Conservation (phyloP, 2,113 vertebrate genomes). For the Forbesichthys agassizii region DNA sequence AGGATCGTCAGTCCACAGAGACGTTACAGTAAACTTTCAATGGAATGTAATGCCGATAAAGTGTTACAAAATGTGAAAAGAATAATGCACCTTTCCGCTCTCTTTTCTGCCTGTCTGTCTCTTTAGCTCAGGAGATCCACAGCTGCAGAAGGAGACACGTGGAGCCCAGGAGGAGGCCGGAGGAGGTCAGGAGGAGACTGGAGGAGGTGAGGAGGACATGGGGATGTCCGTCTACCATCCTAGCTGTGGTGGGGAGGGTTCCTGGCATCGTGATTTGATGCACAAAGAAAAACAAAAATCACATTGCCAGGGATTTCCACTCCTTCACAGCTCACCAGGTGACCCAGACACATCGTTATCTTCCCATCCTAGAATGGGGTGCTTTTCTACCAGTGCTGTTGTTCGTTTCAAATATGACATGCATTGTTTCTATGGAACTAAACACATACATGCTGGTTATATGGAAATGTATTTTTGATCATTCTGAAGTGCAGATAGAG, state of each 20-base stretch:
- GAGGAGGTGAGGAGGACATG: conserved; percentile 13
- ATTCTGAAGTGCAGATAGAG: conserved; percentile 6
- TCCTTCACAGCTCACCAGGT: conserved; percentile 71
- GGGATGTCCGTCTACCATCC: conserved; percentile 37
- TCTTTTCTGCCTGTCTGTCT: conserved; percentile 26
- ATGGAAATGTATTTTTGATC: background rate
- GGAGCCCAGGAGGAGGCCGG: conserved; percentile 36
- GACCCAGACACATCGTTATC: conserved; percentile 7
- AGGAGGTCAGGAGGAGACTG: conserved; percentile 19
- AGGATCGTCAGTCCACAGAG: background rate
- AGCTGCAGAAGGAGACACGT: conserved; percentile 46
- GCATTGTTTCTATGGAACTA: conserved; percentile 29
- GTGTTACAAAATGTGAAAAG: background rate
- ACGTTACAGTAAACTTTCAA: background rate
- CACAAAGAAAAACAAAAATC: conserved; percentile 81
- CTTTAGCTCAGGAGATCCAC: conserved; percentile 50
- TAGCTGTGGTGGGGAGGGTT: conserved; percentile 80
- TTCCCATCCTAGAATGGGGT: conserved; percentile 19
- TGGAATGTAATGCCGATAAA: no score
- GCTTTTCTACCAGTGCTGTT: conserved; percentile 1
- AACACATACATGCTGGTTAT: conserved; percentile 13
- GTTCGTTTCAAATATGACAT: conserved; percentile 7
- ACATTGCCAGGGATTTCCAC: conserved; percentile 90
- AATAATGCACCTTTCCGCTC: conserved; percentile 3
- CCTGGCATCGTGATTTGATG: conserved; percentile 86